Evolutionary conservation across 2,888 invertebrate genomes (phyloP).

Genomic region (Cephus sareptanus): DNA sequence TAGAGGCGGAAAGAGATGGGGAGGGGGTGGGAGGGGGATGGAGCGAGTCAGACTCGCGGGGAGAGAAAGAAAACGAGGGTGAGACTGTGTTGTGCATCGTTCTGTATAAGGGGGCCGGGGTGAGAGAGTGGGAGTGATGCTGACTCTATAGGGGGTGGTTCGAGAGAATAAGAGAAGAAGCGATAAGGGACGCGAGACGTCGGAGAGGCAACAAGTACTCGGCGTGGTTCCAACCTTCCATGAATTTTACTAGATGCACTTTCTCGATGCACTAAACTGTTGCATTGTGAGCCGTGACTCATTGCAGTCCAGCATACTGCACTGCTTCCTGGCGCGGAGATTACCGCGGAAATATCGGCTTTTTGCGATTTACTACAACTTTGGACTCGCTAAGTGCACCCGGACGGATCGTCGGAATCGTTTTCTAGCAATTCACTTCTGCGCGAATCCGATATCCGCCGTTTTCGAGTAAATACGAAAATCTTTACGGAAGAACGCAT

Average conservation of each 20-base stretch:
- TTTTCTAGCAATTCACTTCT: not conserved
- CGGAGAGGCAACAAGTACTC: slow-evolving; percentile 43
- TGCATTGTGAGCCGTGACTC: not conserved
- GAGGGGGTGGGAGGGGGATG: slow-evolving; percentile 10
- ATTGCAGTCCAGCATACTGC: not conserved
- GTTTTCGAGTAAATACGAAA: not conserved
- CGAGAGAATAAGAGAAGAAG: slow-evolving; percentile 9
- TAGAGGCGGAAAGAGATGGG: slow-evolving; percentile 30
- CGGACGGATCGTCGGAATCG: not conserved
- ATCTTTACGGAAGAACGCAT: not conserved
- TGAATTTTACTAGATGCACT: slow-evolving; percentile 26
- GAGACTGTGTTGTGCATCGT: not conserved
- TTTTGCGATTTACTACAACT: not conserved
- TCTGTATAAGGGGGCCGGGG: not conserved
- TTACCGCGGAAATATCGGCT: not conserved
- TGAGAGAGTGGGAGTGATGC: slow-evolving; percentile 20
- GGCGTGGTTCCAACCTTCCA: slow-evolving; percentile 37
- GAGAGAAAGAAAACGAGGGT: slow-evolving; percentile 13
- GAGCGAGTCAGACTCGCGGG: slow-evolving; percentile 21
- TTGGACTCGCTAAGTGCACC: not conserved
- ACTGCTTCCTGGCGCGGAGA: not conserved
- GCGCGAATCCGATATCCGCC: not conserved
- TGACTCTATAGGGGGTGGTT: slow-evolving; percentile 9
- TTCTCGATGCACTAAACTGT: not conserved
- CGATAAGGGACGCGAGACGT: slow-evolving; percentile 12